These are phyloP conservation scores for Neotoxoptera formosana DNA, from an alignment of 1,140 invertebrate genomes.

Conservation along the genomic window DNA sequence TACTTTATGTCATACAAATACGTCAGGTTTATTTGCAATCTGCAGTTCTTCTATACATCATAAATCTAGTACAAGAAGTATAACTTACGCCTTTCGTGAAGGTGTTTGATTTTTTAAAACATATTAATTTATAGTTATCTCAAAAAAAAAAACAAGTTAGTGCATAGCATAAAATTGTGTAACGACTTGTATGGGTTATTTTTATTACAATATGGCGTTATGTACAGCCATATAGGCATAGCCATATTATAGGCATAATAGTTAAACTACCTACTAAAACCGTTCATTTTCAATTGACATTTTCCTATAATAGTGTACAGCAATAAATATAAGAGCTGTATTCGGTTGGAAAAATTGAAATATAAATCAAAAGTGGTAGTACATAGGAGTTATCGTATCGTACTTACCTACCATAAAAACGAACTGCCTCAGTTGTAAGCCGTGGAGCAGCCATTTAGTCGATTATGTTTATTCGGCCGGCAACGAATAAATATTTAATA, in stretches of 20 bases:
- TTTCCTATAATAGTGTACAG: neutral
- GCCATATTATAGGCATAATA: neutral
- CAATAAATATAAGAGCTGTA: neutral
- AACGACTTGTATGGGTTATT: neutral
- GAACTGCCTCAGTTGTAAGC: neutral
- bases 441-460: neutral
- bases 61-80: no score
- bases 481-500: neutral
- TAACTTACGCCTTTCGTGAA: neutral
- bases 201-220: neutral
- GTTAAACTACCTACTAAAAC: neutral
- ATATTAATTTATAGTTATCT: neutral
- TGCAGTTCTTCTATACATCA: neutral
- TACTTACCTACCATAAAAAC: neutral
- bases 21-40: neutral
- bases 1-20: neutral
- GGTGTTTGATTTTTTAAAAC: neutral
- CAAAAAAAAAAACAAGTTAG: neutral
- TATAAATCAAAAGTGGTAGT: neutral
- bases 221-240: neutral
- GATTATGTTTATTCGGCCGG: neutral
- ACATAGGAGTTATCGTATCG: no score
- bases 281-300: slow-evolving; percentile 1
- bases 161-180: neutral
- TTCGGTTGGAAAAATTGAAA: neutral